These are phyloP conservation scores for Megaptera novaeangliae DNA, from an alignment of 2,113 vertebrate species.

Conservation along the genomic window DNA sequence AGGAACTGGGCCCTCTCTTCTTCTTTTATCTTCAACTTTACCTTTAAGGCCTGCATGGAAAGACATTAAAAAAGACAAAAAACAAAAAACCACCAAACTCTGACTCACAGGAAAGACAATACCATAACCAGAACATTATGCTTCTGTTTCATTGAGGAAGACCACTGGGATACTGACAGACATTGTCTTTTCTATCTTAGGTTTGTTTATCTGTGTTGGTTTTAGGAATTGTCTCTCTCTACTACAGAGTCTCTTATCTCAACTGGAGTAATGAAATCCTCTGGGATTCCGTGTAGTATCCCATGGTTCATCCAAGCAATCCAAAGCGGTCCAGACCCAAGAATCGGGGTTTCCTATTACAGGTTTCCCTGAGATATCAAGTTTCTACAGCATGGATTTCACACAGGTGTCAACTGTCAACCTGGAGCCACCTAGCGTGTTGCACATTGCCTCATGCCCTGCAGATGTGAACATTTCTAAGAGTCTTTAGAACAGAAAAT, in stretches of 20 bases:
- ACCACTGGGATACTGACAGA: background rate
- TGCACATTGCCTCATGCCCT: background rate
- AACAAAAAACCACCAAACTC: background rate
- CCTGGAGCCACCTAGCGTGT: background rate
- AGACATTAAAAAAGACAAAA: background rate
- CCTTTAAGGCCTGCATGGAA: conserved; percentile 65
- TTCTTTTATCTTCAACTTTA: conserved; percentile 69
- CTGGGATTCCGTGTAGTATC: background rate
- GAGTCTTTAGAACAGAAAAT: background rate
- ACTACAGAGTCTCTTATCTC: background rate
- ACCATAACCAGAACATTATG: background rate
- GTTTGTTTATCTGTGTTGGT: background rate
- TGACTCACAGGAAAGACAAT: background rate
- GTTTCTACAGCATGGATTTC: background rate
- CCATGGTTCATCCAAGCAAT: background rate
- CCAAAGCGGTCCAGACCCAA: background rate
- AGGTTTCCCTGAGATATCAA: background rate
- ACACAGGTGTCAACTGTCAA: background rate
- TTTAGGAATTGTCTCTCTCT: background rate
- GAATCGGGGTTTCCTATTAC: background rate
- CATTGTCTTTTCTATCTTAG: background rate
- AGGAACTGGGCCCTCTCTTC: conserved; percentile 62
- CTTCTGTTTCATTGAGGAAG: background rate
- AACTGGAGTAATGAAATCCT: background rate
- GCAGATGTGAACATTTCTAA: background rate